Percentiles rank a stretch among this genome's conserved stretches.
These are phyloP conservation scores for Okamejei kenojei DNA, from an alignment of 2,797 vertebrate species.

Conservation along the genomic window DNA sequence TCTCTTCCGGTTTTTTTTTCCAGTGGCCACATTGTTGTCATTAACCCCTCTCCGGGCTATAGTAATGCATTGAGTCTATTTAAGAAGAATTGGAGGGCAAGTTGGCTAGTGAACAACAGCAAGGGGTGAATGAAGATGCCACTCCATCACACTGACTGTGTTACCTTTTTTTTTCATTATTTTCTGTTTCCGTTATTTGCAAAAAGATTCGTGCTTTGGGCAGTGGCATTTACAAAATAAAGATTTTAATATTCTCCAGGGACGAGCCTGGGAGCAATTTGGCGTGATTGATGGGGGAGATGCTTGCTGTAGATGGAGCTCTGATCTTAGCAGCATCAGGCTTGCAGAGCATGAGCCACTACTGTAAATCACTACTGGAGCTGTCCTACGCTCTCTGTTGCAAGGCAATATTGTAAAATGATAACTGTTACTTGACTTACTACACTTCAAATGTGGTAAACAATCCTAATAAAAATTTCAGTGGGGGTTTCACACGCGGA, in stretches of 20 bases:
- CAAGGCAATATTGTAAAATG: not conserved
- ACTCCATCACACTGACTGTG: not conserved
- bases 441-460: constrained; percentile 6
- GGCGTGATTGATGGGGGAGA: not conserved
- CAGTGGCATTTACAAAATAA: not conserved
- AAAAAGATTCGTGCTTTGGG: not conserved
- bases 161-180: too few relatives aligned
- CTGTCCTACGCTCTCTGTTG: not conserved
- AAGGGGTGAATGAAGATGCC: not conserved
- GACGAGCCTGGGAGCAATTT: not conserved
- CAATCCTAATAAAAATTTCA: not conserved
- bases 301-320: not conserved
- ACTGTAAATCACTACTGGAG: not conserved
- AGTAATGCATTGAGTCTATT: not conserved
- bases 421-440: not conserved
- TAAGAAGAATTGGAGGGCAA: not conserved
- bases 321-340: not conserved
- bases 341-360: not conserved
- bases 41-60: not conserved
- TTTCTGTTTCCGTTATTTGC: not conserved
- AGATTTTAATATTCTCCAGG: not conserved
- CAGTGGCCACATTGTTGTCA: not conserved
- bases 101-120: not conserved
- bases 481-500: not conserved
- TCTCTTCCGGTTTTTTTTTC: too few relatives aligned